A percentile compares a stretch with the other conserved stretches of the same genome.
Evolutionary conservation across 2,797 vertebrate genomes (phyloP).

Genomic region (Philypnodon macrostomus): DNA sequence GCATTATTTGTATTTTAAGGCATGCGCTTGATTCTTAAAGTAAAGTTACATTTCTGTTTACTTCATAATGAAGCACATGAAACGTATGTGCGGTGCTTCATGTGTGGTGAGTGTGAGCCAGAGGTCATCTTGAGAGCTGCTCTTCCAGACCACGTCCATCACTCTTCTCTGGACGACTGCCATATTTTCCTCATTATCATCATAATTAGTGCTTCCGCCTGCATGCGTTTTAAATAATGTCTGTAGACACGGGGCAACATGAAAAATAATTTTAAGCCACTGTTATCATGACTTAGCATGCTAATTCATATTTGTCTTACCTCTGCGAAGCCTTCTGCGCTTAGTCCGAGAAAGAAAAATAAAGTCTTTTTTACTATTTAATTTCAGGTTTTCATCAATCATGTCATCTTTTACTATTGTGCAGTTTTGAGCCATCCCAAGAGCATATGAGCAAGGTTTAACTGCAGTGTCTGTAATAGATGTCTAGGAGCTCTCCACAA

Average conservation of each 20-base stretch:
- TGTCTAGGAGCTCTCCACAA: constrained; percentile 62
- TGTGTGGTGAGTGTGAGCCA: constrained; percentile 31
- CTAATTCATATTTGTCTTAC: constrained; percentile 12
- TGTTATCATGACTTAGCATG: constrained; percentile 21
- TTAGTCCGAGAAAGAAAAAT: constrained; percentile 16
- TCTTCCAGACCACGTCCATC: constrained; percentile 66
- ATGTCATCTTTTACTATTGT: constrained; percentile 61
- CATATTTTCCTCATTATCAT: constrained; percentile 61
- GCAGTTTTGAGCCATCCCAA: constrained; percentile 61
- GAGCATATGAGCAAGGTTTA: constrained; percentile 72
- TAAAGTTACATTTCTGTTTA: not conserved
- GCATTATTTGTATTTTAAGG: not conserved
- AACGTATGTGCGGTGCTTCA: constrained; percentile 2
- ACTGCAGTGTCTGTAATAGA: constrained; percentile 74
- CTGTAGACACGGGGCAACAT: too few relatives aligned
- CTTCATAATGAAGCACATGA: not conserved
- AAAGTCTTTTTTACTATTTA: constrained; percentile 29
- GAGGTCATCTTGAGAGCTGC: constrained; percentile 67
- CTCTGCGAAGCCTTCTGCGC: not conserved
- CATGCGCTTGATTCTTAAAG: not conserved
- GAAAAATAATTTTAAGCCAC: constrained; percentile 25
- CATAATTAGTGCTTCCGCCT: constrained; percentile 42
- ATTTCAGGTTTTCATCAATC: constrained; percentile 69
- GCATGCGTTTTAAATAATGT: constrained; percentile 41
- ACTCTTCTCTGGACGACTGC: constrained; percentile 67